Evolutionary conservation across 2,113 vertebrate species (phyloP).

Genomic region (Myotis brandtii): DNA sequence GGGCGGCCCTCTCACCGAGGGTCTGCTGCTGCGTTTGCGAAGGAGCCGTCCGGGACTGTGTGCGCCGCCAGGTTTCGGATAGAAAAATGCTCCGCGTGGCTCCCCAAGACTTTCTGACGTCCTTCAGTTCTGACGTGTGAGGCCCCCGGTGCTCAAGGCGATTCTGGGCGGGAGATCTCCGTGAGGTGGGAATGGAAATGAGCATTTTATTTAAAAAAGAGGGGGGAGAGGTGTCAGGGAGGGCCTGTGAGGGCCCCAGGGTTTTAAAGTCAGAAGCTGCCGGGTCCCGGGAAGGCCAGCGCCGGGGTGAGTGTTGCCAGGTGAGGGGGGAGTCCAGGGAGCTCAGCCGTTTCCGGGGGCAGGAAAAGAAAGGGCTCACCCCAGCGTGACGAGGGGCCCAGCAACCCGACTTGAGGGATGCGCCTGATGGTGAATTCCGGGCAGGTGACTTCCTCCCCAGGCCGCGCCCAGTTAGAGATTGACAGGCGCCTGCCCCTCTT

Average conservation of each 20-base stretch:
- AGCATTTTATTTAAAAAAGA: conserved; percentile 61
- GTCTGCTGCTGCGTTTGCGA: conserved; percentile 72
- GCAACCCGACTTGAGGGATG: conserved; percentile 59
- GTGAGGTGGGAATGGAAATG: conserved; percentile 80
- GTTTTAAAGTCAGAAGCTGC: conserved; percentile 15
- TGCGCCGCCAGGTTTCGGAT: conserved; percentile 73
- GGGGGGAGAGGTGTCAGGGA: background rate
- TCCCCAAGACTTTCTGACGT: conserved; percentile 84
- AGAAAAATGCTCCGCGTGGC: conserved; percentile 70
- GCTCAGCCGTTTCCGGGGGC: background rate
- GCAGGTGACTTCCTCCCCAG: conserved; percentile 10
- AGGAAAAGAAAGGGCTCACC: background rate
- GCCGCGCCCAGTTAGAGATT: background rate
- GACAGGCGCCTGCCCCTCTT: background rate
- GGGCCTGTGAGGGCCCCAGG: conserved; percentile 64
- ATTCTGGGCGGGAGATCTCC: conserved; percentile 82
- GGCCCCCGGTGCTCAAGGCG: conserved; percentile 79
- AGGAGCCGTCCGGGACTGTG: conserved; percentile 28
- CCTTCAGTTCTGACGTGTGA: conserved; percentile 82
- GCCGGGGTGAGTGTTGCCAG: conserved; percentile 36
- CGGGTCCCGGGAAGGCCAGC: background rate
- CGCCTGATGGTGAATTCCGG: conserved; percentile 46
- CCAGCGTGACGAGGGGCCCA: background rate
- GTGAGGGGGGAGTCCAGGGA: background rate
- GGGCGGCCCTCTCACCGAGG: conserved; percentile 46